A percentile compares a stretch with the other conserved stretches of the same genome.
phyloP scores from a whole-genome alignment of 2,797 vertebrate genomes.

The Acanthis flammea region DNA sequence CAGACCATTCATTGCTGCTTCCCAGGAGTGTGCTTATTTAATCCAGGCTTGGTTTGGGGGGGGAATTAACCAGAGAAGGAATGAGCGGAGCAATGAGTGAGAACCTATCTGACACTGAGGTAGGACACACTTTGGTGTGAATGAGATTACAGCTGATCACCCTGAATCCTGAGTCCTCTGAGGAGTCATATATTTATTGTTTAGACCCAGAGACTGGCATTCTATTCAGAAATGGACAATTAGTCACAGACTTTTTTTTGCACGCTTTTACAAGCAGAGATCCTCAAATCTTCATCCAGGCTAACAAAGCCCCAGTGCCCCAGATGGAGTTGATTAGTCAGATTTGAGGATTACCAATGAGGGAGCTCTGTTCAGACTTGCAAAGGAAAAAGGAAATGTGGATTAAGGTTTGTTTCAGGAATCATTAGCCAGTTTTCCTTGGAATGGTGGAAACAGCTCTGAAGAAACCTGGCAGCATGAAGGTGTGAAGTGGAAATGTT shows the following conservation, averaged over 20 bases:
- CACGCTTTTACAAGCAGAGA: neutral
- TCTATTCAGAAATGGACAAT: neutral
- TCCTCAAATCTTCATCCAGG: neutral
- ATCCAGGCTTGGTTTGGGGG: neutral
- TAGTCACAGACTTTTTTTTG: neutral
- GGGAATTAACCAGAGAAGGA: neutral
- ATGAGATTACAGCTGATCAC: neutral
- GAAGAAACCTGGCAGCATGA: neutral
- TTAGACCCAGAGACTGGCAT: neutral
- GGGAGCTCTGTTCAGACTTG: neutral
- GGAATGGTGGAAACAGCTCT: neutral
- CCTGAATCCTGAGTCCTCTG: neutral
- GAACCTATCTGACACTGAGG: neutral
- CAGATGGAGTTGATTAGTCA: neutral
- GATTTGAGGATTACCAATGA: neutral
- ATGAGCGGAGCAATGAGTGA: neutral
- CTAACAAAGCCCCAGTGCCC: neutral
- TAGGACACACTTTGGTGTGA: neutral
- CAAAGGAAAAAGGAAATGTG: neutral
- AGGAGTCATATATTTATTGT: neutral
- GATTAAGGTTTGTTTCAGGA: neutral
- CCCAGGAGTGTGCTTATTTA: neutral
- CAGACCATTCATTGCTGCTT: neutral
- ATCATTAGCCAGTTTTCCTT: neutral
- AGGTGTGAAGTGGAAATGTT: neutral